A percentile compares a stretch with the other conserved stretches of the same genome.
Conservation (phyloP, 2,797 vertebrate species). For the Sebastes steindachneri region DNA sequence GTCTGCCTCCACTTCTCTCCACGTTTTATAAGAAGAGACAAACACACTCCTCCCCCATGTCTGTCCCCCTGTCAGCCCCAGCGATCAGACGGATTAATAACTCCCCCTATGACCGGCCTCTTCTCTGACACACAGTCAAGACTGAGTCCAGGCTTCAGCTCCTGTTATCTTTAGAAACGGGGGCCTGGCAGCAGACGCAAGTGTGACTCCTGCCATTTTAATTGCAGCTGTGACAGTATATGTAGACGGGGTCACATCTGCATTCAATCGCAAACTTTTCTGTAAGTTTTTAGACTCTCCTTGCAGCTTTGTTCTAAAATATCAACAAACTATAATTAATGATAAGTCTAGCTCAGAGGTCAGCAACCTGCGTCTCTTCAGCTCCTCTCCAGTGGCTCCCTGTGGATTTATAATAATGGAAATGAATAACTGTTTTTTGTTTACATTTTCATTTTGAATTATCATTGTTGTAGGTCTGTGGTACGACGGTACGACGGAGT, state of each 20-base stretch:
- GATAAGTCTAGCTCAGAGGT: no score
- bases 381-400: no score
- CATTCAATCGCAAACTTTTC: background rate
- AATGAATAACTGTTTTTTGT: no score
- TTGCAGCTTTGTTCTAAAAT: background rate
- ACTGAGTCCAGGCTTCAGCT: conserved; percentile 42
- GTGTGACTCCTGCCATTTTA: conserved; percentile 11
- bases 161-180: conserved; percentile 35
- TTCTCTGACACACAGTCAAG: conserved; percentile 23
- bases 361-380: accelerated
- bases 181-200: background rate
- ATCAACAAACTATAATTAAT: no score
- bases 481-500: no score
- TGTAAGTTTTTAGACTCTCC: background rate
- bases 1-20: background rate
- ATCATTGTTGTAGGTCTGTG: accelerated
- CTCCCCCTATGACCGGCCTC: conserved; percentile 1
- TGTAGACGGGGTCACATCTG: conserved; percentile 42
- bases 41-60: background rate
- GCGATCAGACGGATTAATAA: conserved; percentile 29
- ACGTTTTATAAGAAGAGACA: background rate
- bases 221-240: conserved; percentile 14
- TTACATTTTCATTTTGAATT: no score
- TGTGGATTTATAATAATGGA: no score
- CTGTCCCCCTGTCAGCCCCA: background rate